Percentiles rank a stretch among this genome's conserved stretches.
Evolutionary conservation across 2,888 invertebrate species (phyloP).

Genomic region (Ichneumon xanthorius): DNA sequence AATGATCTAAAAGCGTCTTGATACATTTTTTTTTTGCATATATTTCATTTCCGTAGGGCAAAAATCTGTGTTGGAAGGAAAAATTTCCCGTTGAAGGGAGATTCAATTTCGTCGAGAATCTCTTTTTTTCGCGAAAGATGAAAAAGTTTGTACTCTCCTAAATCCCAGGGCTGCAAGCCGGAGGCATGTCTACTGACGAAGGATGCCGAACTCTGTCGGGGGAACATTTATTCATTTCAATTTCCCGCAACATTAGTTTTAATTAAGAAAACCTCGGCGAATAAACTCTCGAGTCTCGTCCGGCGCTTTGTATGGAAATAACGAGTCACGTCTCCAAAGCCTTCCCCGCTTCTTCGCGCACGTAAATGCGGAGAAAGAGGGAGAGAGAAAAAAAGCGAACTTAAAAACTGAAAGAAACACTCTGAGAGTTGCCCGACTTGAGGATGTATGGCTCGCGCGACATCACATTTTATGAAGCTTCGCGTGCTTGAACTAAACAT

Average conservation of each 20-base stretch:
- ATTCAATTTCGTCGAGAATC: background rate
- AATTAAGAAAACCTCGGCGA: slow-evolving; percentile 47
- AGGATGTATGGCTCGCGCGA: background rate
- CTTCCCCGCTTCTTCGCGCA: slow-evolving; percentile 20
- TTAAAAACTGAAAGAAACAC: slow-evolving; percentile 21
- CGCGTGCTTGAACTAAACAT: slow-evolving; percentile 27
- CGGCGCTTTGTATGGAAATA: slow-evolving; percentile 35
- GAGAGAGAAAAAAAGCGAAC: slow-evolving; percentile 29
- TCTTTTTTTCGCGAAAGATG: background rate
- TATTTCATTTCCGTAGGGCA: no score
- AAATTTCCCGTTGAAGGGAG: background rate
- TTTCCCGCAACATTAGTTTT: slow-evolving; percentile 54
- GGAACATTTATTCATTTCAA: slow-evolving; percentile 57
- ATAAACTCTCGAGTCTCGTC: slow-evolving; percentile 31
- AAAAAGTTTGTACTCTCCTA: slow-evolving; percentile 19
- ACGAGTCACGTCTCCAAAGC: slow-evolving; percentile 51
- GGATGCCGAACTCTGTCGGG: background rate
- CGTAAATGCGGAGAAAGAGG: slow-evolving; percentile 29
- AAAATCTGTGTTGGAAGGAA: background rate
- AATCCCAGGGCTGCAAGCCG: background rate
- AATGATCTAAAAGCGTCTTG: no score
- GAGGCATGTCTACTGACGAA: slow-evolving; percentile 11
- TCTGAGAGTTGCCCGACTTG: background rate
- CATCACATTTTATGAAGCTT: background rate
- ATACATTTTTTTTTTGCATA: no score